Conservation (phyloP, 2,113 vertebrate species). For the Sinocyclocheilus maitianheensis region DNA sequence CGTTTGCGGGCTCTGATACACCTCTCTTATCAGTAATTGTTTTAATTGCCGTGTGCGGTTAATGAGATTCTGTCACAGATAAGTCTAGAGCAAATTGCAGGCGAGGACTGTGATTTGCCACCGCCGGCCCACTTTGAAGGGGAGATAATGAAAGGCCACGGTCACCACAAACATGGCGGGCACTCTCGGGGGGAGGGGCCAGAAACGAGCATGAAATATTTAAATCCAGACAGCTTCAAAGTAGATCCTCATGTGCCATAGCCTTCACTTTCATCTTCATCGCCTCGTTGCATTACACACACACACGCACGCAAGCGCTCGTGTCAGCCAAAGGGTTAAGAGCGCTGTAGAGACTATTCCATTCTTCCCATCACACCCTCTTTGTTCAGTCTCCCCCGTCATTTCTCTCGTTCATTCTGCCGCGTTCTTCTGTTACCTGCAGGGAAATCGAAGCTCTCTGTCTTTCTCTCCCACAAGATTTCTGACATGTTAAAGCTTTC, state of each 20-base stretch:
- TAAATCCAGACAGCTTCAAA: constrained; percentile 76
- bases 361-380: constrained; percentile 30
- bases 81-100: constrained; percentile 61
- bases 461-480: constrained; percentile 45
- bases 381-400: constrained; percentile 26
- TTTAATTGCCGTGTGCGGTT: constrained; percentile 74
- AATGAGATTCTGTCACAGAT: constrained; percentile 73
- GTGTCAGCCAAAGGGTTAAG: constrained; percentile 42
- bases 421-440: constrained; percentile 29
- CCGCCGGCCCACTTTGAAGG: constrained; percentile 44
- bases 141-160: constrained; percentile 70
- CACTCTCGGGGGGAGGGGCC: constrained; percentile 61
- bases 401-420: constrained; percentile 21
- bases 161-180: constrained; percentile 65
- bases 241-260: constrained; percentile 52
- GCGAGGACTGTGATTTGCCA: constrained; percentile 57
- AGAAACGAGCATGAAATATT: constrained; percentile 77
- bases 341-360: constrained; percentile 13
- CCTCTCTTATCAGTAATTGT: constrained; percentile 74
- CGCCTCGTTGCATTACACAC: neutral
- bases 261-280: neutral
- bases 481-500: constrained; percentile 66
- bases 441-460: constrained; percentile 40
- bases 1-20: constrained; percentile 68
- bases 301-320: neutral